Conservation (phyloP, 2,888 invertebrate genomes). For the Morpho deidamia region DNA sequence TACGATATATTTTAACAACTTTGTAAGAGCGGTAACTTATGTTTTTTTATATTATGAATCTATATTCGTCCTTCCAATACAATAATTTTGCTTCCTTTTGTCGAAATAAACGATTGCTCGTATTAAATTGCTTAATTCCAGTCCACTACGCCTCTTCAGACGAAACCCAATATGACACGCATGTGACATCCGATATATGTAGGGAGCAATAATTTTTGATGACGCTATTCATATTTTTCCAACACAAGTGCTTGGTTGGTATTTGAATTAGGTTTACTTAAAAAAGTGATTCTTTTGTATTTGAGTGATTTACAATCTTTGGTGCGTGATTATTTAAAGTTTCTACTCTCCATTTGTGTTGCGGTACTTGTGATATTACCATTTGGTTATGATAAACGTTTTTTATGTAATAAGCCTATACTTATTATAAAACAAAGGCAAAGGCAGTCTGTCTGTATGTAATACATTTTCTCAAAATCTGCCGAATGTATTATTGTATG, state of each 20-base stretch:
- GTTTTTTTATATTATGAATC: neutral
- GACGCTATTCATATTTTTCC: conserved; percentile 14
- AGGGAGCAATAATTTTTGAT: conserved; percentile 18
- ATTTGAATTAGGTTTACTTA: neutral
- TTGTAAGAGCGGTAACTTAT: neutral
- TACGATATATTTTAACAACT: neutral
- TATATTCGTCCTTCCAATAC: conserved; percentile 9
- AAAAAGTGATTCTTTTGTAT: neutral
- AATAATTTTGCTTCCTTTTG: conserved; percentile 27
- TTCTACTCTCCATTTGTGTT: too few species aligned
- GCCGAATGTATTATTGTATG: too few species aligned
- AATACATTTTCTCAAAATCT: too few species aligned
- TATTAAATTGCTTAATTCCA: conserved; percentile 58
- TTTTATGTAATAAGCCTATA: neutral
- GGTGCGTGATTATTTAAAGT: neutral
- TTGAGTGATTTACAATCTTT: neutral
- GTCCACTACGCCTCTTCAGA: conserved; percentile 41
- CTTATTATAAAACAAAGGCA: neutral
- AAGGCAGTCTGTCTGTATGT: too few species aligned
- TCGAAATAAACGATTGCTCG: conserved; percentile 34
- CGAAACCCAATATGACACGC: conserved; percentile 60
- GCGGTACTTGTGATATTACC: too few species aligned
- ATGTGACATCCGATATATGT: conserved; percentile 53
- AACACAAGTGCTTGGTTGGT: neutral
- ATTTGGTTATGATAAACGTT: neutral